Percentiles rank a stretch among this genome's conserved stretches.
These are phyloP conservation scores for Chaunax sp. DNA, from an alignment of 2,797 vertebrate species.

Conservation along the genomic window DNA sequence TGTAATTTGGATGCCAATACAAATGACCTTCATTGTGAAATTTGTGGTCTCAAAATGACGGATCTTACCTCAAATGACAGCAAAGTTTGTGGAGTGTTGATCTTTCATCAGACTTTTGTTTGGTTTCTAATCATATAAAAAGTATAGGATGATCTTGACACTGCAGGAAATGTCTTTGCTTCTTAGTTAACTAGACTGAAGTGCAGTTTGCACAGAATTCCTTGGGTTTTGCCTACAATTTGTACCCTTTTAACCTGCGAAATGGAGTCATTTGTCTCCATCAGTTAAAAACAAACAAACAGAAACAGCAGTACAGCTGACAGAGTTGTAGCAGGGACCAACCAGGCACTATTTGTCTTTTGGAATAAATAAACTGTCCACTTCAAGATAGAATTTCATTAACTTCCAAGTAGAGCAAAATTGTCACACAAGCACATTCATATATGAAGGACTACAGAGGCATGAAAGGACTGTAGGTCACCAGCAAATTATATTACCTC, in stretches of 20 bases:
- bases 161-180: constrained; percentile 32
- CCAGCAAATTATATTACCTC: constrained; percentile 66
- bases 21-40: constrained; percentile 78
- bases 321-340: constrained; percentile 54
- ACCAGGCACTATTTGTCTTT: constrained; percentile 58
- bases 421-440: constrained; percentile 36
- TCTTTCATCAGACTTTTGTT: constrained; percentile 41
- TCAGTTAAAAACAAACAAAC: constrained; percentile 62
- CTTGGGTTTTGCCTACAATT: constrained; percentile 57
- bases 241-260: constrained; percentile 67
- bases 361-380: constrained; percentile 70
- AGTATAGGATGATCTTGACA: constrained; percentile 28
- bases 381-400: constrained; percentile 55
- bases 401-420: constrained; percentile 52
- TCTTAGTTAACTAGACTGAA: constrained; percentile 14
- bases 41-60: constrained; percentile 70
- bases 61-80: not conserved
- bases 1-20: constrained; percentile 71
- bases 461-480: constrained; percentile 44
- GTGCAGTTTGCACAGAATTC: constrained; percentile 51
- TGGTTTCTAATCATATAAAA: constrained; percentile 39
- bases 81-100: not conserved
- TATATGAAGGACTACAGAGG: constrained; percentile 32
- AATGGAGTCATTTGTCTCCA: constrained; percentile 69
- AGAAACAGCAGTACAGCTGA: constrained; percentile 48